phyloP scores from a whole-genome alignment of 2,113 vertebrate species.

The Cyphomyrus plagiostoma region DNA sequence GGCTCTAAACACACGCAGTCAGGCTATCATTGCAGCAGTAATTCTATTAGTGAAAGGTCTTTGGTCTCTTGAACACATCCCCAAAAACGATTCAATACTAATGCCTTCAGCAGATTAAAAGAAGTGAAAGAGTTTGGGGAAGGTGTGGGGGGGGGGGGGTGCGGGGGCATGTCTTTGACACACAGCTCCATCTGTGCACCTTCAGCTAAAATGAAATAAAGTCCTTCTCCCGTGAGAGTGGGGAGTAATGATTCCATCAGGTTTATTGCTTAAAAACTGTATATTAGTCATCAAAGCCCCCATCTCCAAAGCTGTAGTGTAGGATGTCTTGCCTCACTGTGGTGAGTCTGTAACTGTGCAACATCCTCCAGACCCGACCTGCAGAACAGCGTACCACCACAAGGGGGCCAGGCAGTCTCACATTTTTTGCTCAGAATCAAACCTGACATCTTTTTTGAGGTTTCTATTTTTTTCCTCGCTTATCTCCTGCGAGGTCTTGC shows the following conservation, averaged over 20 bases:
- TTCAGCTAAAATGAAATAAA: neutral
- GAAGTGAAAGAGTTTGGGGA: neutral
- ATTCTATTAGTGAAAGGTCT: slow-evolving; percentile 11
- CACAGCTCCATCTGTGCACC: neutral
- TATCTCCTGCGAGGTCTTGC: neutral
- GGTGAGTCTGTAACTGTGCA: neutral
- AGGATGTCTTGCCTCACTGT: neutral
- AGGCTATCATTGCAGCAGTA: neutral
- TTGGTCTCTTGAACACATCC: neutral
- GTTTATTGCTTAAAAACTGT: neutral
- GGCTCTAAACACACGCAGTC: neutral
- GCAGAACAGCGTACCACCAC: neutral
- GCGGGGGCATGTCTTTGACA: neutral
- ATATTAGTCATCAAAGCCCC: neutral
- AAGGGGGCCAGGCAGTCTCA: neutral
- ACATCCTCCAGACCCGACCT: neutral
- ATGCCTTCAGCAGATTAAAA: slow-evolving; percentile 14
- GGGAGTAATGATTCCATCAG: neutral
- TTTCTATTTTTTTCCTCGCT: neutral
- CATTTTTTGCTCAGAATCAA: neutral
- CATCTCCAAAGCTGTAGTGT: neutral
- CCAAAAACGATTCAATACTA: slow-evolving; percentile 1
- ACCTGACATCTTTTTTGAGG: neutral
- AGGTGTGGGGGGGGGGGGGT: slow-evolving; percentile 7
- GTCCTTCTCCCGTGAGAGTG: neutral